Evolutionary conservation across 2,113 vertebrate genomes (phyloP).

Genomic region (Pluvialis apricaria): DNA sequence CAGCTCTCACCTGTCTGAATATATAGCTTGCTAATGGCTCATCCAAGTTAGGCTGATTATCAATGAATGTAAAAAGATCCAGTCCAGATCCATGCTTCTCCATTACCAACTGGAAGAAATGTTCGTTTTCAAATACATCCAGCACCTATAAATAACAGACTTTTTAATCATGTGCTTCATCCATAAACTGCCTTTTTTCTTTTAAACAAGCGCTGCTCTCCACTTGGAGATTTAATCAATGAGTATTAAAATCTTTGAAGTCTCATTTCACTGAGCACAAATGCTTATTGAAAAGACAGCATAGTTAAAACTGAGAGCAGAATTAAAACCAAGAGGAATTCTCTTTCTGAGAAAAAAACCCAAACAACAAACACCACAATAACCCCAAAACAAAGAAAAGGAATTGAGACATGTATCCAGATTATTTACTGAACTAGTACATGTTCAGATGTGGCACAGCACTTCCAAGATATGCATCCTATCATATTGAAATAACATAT

Average conservation of each 20-base stretch:
- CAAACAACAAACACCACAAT: neutral
- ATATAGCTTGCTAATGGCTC: constrained; percentile 91
- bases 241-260: neutral
- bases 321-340: neutral
- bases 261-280: neutral
- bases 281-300: neutral
- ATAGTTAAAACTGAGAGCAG: neutral
- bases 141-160: constrained; percentile 74
- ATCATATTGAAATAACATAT: neutral
- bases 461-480: neutral
- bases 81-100: constrained; percentile 91
- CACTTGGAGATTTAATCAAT: neutral
- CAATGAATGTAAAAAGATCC: constrained; percentile 94
- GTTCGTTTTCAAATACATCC: constrained; percentile 89
- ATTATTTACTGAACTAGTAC: neutral
- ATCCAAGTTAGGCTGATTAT: constrained; percentile 85
- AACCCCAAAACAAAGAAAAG: neutral
- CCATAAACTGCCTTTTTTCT: neutral
- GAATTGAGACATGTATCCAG: neutral
- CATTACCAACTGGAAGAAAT: constrained; percentile 95
- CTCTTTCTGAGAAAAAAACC: neutral
- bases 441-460: neutral
- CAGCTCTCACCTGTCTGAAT: constrained; percentile 86
- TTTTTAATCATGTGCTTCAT: neutral
- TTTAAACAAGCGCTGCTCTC: neutral